Evolutionary conservation across 1,140 invertebrate genomes (phyloP).

Genomic region (Agrypnia vestita): DNA sequence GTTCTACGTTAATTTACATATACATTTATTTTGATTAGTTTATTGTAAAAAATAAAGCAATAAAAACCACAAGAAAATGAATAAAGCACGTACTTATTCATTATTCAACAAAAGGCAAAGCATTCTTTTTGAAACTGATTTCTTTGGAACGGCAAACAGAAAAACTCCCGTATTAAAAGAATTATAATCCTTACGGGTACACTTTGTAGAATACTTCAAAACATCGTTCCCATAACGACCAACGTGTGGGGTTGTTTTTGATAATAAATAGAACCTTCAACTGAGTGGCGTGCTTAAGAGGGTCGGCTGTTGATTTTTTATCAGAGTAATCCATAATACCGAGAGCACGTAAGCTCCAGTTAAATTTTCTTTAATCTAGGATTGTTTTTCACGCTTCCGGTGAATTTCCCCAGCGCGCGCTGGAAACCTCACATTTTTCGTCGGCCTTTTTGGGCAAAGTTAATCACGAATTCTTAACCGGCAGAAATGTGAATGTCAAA

Average conservation of each 20-base stretch:
- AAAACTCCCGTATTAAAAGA: no score
- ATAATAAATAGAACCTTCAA: slow-evolving; percentile 48
- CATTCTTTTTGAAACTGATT: no score
- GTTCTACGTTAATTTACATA: no score
- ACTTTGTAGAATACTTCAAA: background rate
- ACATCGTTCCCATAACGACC: slow-evolving; percentile 16
- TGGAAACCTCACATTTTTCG: slow-evolving; percentile 10
- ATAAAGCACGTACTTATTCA: no score
- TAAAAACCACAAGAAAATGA: no score
- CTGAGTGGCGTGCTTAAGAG: slow-evolving; percentile 51
- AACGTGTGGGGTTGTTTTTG: background rate
- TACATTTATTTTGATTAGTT: no score
- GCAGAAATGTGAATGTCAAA: slow-evolving; percentile 12
- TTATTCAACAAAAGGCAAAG: no score
- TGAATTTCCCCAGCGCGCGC: slow-evolving; percentile 41
- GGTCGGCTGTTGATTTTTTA: slow-evolving; percentile 54
- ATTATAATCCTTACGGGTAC: background rate
- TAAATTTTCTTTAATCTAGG: slow-evolving; percentile 51
- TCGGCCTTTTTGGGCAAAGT: slow-evolving; percentile 4
- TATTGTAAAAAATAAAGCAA: no score
- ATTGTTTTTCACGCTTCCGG: slow-evolving; percentile 58
- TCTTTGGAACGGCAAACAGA: no score
- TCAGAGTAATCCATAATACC: slow-evolving; percentile 55
- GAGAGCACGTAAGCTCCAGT: slow-evolving; percentile 53
- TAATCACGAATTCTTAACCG: slow-evolving; percentile 31